Evolutionary conservation across 2,797 vertebrate species (phyloP), one percentile per base, ranked within the genome.

Genomic region (Numenius phaeopus): DNA sequence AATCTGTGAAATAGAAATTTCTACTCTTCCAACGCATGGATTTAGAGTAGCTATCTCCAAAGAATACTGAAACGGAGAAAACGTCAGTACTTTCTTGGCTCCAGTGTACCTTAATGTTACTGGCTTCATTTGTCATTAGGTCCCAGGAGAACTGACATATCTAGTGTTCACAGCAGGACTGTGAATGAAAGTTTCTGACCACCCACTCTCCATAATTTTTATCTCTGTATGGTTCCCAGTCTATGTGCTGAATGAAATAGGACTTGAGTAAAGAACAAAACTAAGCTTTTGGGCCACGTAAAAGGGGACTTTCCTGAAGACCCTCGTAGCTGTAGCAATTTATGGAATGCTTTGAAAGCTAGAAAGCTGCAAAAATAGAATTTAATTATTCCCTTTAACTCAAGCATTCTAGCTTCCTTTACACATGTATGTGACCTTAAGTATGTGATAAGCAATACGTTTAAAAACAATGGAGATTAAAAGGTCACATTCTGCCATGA

Each of bases 151-250:
- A n/a, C 34, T 89, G 95, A 49, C 49, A 30, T 83, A 40, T 29
- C 5, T 14, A 71, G 57, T n/a, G 20, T 57, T 94, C 8, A 0
- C 91, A 81, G 83, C 65, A 85, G 37, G 76, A 42, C 54, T 72
- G 65, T 78, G 84, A 95, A 88, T 94, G 80, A 82, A 79, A 82
- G 54, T 82, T 70, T 85, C 89, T 92, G 94, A 46, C 69, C 91
- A 78, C 82, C 82, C 0, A 2, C 69, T 71, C 52, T 34, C 59
- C 0, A 0, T 67, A 80, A 81, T 89, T 94, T 95, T 87, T 71
- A 10, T 89, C 75, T 91, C 92, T 83, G 29, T 87, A n/a, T 87
- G 92, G 57, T 87, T 89, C 44, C 44, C n/a, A 58, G 65, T 26
- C 57, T 87, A 11, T 66, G 57, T 87, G 61, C 59, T 65, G 84